These are phyloP conservation scores for Dromaius novaehollandiae DNA, from an alignment of 2,113 vertebrate genomes.

Conservation along the genomic window DNA sequence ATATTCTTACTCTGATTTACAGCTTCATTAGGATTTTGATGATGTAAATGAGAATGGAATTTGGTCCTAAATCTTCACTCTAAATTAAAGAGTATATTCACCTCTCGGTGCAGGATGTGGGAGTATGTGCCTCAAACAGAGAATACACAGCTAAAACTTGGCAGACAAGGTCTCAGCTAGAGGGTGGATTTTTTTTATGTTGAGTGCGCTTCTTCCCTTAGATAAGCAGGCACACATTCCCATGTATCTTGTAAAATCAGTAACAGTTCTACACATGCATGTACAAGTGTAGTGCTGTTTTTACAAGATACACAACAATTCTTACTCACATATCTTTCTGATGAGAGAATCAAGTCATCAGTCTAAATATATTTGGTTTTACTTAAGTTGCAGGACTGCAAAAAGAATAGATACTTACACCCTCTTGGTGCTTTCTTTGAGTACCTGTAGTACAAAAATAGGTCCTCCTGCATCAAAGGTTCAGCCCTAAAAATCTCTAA, in stretches of 20 bases:
- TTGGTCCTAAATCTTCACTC: neutral
- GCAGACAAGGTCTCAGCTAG: neutral
- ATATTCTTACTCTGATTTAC: neutral
- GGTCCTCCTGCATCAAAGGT: neutral
- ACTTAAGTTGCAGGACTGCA: neutral
- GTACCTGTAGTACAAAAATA: neutral
- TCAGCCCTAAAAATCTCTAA: neutral
- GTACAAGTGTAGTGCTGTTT: slow-evolving; percentile 59
- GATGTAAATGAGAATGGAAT: neutral
- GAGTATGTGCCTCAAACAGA: neutral
- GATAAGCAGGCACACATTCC: neutral
- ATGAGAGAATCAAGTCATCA: slow-evolving; percentile 61
- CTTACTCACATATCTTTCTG: slow-evolving; percentile 62
- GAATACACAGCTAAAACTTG: neutral
- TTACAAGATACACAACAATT: slow-evolving; percentile 67
- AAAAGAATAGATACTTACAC: neutral
- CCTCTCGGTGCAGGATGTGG: neutral
- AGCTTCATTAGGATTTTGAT: neutral
- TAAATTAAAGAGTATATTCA: neutral
- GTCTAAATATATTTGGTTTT: slow-evolving; percentile 23
- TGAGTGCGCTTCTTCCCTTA: neutral
- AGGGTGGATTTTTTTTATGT: neutral
- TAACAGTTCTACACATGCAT: slow-evolving; percentile 14
- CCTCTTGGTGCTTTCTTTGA: neutral
- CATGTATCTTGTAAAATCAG: neutral